Evolutionary conservation across 2,888 invertebrate species (phyloP).

Genomic region (Uloborus plumipes): DNA sequence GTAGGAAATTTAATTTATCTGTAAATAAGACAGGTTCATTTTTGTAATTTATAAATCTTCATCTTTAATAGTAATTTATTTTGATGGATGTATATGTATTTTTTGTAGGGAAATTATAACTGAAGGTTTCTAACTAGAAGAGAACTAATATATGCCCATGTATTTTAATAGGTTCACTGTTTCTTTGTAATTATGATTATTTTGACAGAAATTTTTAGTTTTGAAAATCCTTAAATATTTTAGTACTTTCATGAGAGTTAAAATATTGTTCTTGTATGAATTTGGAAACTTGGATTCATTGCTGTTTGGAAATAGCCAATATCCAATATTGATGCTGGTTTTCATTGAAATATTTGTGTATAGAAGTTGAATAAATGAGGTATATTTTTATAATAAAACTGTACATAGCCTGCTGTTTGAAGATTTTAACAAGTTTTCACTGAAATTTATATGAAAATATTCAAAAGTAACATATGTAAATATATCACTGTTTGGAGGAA

Average conservation of each 20-base stretch:
- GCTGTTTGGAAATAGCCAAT: background rate
- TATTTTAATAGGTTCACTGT: background rate
- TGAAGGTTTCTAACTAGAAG: too few species aligned
- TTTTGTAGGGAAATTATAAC: too few species aligned
- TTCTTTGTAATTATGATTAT: background rate
- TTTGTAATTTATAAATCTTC: too few species aligned
- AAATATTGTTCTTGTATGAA: background rate
- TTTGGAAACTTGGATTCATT: slow-evolving; percentile 13
- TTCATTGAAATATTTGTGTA: slow-evolving; percentile 8
- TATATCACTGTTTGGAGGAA: too few species aligned
- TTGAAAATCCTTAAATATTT: background rate
- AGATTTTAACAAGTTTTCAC: slow-evolving; percentile 26
- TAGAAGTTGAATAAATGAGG: slow-evolving; percentile 2
- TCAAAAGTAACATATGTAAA: too few species aligned
- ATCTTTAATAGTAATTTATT: too few species aligned
- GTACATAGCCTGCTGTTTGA: slow-evolving; percentile 37
- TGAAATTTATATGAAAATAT: slow-evolving; percentile 14
- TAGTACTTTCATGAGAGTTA: background rate
- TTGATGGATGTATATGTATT: too few species aligned
- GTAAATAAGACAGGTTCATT: background rate
- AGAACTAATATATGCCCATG: too few species aligned
- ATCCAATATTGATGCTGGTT: background rate
- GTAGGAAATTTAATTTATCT: background rate
- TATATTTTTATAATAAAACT: slow-evolving; percentile 24
- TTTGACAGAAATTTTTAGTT: background rate